Evolutionary conservation across 2,888 invertebrate genomes (phyloP).

Genomic region (Caenorhabditis zanzibari): DNA sequence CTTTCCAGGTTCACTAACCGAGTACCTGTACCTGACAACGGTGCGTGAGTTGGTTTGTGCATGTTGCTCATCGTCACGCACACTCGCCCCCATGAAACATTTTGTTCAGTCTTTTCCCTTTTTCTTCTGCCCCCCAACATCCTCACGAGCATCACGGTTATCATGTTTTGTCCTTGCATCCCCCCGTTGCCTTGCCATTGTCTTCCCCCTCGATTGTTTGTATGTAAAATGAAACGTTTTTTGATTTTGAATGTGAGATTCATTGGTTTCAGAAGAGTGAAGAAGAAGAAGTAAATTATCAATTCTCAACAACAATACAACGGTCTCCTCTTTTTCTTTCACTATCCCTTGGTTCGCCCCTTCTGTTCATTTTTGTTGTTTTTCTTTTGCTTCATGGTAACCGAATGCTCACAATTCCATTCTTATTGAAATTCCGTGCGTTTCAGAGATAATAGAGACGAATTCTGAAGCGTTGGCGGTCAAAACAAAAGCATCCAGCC

Average conservation of each 20-base stretch:
- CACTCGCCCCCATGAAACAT: constrained; percentile 24
- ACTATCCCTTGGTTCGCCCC: constrained; percentile 25
- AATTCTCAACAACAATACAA: neutral
- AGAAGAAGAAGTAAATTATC: constrained; percentile 16
- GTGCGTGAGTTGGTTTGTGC: constrained; percentile 68
- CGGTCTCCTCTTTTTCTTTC: constrained; percentile 22
- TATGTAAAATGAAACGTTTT: constrained; percentile 56
- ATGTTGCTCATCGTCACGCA: constrained; percentile 53
- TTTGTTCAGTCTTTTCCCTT: constrained; percentile 13
- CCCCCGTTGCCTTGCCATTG: constrained; percentile 13
- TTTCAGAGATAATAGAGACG: constrained; percentile 66
- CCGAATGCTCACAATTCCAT: constrained; percentile 10
- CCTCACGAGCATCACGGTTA: constrained; percentile 34
- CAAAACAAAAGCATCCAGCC: constrained; percentile 48
- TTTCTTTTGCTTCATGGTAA: constrained; percentile 51
- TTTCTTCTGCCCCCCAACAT: too few relatives aligned
- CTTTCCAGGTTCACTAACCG: constrained; percentile 69
- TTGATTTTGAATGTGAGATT: constrained; percentile 20
- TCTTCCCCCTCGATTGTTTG: constrained; percentile 36
- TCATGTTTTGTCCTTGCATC: constrained; percentile 32
- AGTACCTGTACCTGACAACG: constrained; percentile 66
- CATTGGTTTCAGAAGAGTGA: constrained; percentile 47
- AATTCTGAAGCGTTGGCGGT: constrained; percentile 64
- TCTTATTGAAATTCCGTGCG: constrained; percentile 37
- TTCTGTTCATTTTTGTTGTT: constrained; percentile 44